phyloP scores from a whole-genome alignment of 2,797 vertebrate species.

The Cygnus olor region DNA sequence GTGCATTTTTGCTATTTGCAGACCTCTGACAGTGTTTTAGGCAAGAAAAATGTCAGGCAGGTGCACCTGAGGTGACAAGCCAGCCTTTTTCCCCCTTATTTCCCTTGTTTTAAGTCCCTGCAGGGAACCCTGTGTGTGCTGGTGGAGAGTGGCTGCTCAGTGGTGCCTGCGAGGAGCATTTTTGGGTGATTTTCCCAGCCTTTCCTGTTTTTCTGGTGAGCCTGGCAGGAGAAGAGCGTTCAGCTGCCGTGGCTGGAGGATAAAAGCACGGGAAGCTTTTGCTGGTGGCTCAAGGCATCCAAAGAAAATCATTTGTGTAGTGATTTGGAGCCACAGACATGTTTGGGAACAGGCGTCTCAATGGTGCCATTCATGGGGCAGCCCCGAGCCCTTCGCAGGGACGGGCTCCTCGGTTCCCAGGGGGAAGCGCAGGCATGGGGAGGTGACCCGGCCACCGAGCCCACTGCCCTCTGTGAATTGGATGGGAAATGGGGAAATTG shows the following conservation, averaged over 20 bases:
- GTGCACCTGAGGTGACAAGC: not conserved
- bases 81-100: not conserved
- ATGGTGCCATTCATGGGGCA: conserved; percentile 3
- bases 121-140: accelerated
- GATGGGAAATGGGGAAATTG: not conserved
- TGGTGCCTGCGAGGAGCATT: not conserved
- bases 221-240: not conserved
- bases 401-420: accelerated
- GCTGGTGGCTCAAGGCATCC: not conserved
- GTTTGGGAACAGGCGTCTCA: not conserved
- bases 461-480: not conserved
- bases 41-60: not conserved
- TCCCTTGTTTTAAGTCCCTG: not conserved
- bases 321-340: not conserved
- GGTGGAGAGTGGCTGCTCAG: not conserved
- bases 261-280: conserved; percentile 62
- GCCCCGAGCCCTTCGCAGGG: not conserved
- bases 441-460: not conserved
- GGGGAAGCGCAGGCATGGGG: not conserved
- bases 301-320: conserved; percentile 29
- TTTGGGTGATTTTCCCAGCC: not conserved
- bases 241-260: not conserved
- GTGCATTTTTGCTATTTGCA: not conserved
- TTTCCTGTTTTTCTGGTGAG: conserved; percentile 53
- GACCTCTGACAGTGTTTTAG: not conserved